These are phyloP conservation scores for Anadara kagoshimensis DNA, from an alignment of 1,140 invertebrate species.

Conservation along the genomic window DNA sequence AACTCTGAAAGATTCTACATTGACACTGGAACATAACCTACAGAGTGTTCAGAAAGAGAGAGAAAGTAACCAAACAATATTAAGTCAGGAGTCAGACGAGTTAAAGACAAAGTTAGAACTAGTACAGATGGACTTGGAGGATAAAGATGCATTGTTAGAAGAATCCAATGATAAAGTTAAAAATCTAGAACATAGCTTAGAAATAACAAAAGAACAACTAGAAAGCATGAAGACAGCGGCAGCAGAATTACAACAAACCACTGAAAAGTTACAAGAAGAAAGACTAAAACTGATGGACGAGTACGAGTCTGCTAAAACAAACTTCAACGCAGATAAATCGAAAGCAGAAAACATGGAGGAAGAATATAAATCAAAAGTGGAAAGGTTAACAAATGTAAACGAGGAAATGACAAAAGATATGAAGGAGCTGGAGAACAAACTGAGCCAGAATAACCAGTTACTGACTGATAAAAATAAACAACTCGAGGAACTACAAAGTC, in stretches of 20 bases:
- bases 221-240: constrained; percentile 8
- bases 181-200: constrained; percentile 25
- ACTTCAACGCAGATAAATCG: neutral
- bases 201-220: constrained; percentile 19
- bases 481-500: neutral
- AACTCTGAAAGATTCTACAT: constrained; percentile 15
- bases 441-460: constrained; percentile 5
- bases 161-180: constrained; percentile 18
- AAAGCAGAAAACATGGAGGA: constrained; percentile 37
- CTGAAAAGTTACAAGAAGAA: constrained; percentile 20
- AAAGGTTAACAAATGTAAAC: constrained; percentile 27
- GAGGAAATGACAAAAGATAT: constrained; percentile 15
- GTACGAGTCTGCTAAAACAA: neutral
- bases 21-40: constrained; percentile 13
- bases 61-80: constrained; percentile 7
- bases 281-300: constrained; percentile 17
- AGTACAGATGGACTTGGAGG: constrained; percentile 29
- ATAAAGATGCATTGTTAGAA: constrained; percentile 26
- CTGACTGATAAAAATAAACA: neutral
- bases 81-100: constrained; percentile 4
- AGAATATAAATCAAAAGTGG: constrained; percentile 32
- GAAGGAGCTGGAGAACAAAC: constrained; percentile 9
- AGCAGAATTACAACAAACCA: constrained; percentile 9
- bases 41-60: constrained; percentile 17
- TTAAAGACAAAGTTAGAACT: constrained; percentile 30